Conservation (phyloP, 2,888 invertebrate genomes). For the Drosophila meridionalis region DNA sequence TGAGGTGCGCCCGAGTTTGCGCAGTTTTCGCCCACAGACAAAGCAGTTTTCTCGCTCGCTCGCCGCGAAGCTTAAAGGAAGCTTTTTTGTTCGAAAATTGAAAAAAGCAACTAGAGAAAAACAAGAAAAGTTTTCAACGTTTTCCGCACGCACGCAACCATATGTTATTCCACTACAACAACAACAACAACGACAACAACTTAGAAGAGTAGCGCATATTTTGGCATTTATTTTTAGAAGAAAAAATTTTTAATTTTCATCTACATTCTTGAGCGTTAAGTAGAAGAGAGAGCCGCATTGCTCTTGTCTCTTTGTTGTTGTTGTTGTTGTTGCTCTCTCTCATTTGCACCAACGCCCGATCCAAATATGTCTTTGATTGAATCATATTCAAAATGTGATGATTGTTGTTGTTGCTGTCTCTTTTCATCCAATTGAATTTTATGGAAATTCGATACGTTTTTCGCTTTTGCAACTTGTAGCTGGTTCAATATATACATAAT, state of each 20-base stretch:
- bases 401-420: constrained; percentile 82
- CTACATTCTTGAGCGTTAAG: constrained; percentile 70
- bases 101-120: constrained; percentile 1
- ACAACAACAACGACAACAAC: constrained; percentile 43
- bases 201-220: constrained; percentile 59
- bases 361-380: constrained; percentile 85
- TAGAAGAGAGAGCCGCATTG: constrained; percentile 36
- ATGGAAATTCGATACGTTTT: constrained; percentile 84
- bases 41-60: constrained; percentile 61
- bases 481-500: constrained; percentile 25
- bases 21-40: constrained; percentile 47
- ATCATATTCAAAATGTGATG: constrained; percentile 74
- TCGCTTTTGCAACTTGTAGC: constrained; percentile 50
- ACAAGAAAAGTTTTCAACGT: constrained; percentile 48
- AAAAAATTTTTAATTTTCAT: constrained; percentile 78
- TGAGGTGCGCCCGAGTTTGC: constrained; percentile 71
- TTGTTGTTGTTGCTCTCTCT: constrained; percentile 42
- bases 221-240: constrained; percentile 80
- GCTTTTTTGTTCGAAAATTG: constrained; percentile 26
- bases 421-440: constrained; percentile 81
- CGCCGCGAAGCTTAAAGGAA: constrained; percentile 58
- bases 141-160: constrained; percentile 73
- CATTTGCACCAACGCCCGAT: constrained; percentile 81
- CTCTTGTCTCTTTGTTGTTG: constrained; percentile 18
- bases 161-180: constrained; percentile 67